Evolutionary conservation across 92 coral and sea anemone species (phyloP).

Genomic region (Siderastrea radians): DNA sequence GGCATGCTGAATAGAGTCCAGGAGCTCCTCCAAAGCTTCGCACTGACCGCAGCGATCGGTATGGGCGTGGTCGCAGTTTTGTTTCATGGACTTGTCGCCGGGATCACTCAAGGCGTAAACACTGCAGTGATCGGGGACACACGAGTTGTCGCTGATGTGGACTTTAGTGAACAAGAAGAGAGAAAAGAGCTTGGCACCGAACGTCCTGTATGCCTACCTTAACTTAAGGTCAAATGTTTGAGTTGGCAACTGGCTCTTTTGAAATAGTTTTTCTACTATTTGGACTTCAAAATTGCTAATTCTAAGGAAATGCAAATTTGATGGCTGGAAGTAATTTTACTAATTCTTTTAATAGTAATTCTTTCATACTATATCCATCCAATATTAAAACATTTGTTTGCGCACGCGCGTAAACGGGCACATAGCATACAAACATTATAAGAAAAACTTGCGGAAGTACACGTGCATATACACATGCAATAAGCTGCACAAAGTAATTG

Average conservation of each 20-base stretch:
- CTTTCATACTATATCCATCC: too few relatives aligned
- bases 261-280: too few relatives aligned
- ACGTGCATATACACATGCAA: not conserved
- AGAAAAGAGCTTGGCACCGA: not conserved
- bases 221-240: too few relatives aligned
- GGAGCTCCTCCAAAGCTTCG: slow-evolving; percentile 17
- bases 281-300: too few relatives aligned
- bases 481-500: not conserved
- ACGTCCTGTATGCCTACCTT: not conserved
- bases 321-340: too few relatives aligned
- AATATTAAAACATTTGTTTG: not conserved
- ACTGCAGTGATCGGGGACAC: slow-evolving; percentile 33
- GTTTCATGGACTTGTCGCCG: slow-evolving; percentile 18
- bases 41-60: slow-evolving; percentile 35
- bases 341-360: too few relatives aligned
- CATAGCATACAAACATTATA: not conserved
- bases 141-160: slow-evolving; percentile 22
- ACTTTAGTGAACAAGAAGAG: slow-evolving; percentile 1
- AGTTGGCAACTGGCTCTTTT: not conserved
- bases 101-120: slow-evolving; percentile 47
- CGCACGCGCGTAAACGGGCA: not conserved
- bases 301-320: too few relatives aligned
- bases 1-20: slow-evolving; percentile 25
- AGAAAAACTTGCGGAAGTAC: not conserved
- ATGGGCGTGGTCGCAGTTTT: slow-evolving; percentile 41